Conservation (phyloP, 1,140 invertebrate genomes). For the Drosophila kepulauana region DNA sequence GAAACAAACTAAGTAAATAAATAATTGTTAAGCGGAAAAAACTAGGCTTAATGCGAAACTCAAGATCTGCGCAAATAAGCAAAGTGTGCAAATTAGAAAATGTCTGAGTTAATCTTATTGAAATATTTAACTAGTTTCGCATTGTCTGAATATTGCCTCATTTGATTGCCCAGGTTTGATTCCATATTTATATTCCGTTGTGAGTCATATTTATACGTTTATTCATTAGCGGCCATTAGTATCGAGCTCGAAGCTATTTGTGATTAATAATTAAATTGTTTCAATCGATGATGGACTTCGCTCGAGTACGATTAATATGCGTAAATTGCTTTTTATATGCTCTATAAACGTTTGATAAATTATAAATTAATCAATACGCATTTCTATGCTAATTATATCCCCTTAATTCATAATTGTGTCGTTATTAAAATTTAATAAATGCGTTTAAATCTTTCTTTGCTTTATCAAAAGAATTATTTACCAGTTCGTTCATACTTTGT, state of each 20-base stretch:
- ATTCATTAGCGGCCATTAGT: conserved; percentile 19
- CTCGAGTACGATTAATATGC: not conserved
- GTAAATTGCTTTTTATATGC: not conserved
- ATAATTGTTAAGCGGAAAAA: conserved; percentile 17
- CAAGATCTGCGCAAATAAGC: conserved; percentile 61
- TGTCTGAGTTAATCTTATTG: conserved; percentile 50
- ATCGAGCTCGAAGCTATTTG: conserved; percentile 39
- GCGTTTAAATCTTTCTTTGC: not conserved
- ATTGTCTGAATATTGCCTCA: not conserved
- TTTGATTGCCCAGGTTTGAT: not conserved
- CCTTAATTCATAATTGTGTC: not conserved
- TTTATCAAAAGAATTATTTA: conserved; percentile 1
- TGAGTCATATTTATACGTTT: conserved; percentile 45
- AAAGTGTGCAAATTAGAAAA: conserved; percentile 20
- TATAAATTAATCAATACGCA: not conserved
- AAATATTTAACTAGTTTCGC: conserved; percentile 37
- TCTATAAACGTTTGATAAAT: not conserved
- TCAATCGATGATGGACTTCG: not conserved
- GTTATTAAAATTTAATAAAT: not conserved
- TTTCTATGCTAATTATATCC: not conserved
- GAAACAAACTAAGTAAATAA: conserved; percentile 59
- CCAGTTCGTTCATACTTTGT: conserved; percentile 12
- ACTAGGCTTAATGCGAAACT: conserved; percentile 7
- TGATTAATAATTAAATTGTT: conserved; percentile 61
- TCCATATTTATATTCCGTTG: not conserved